These are phyloP conservation scores for Chaetogeoica ovagalla DNA, from an alignment of 2,888 invertebrate species.

Conservation along the genomic window DNA sequence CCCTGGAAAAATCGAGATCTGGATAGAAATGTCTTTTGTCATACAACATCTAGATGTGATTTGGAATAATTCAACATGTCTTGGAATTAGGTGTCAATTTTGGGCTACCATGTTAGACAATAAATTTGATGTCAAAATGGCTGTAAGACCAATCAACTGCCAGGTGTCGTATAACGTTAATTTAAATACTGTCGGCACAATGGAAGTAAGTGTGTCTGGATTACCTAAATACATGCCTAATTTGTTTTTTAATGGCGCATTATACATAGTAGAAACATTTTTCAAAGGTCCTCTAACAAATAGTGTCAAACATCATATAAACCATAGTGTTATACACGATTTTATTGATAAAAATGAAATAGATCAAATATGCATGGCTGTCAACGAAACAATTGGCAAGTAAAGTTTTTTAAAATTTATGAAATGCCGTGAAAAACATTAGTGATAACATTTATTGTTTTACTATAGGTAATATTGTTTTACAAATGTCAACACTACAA, in stretches of 20 bases:
- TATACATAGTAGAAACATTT: constrained; percentile 40
- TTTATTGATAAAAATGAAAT: constrained; percentile 45
- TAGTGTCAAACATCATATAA: constrained; percentile 43
- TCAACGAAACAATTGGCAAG: constrained; percentile 9
- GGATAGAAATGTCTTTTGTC: constrained; percentile 39
- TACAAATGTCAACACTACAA: not conserved
- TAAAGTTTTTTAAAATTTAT: not conserved
- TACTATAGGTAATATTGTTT: not conserved
- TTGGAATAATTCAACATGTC: constrained; percentile 42
- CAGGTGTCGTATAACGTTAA: constrained; percentile 39
- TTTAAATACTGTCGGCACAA: constrained; percentile 37
- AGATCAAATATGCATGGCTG: constrained; percentile 30
- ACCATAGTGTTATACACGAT: constrained; percentile 37
- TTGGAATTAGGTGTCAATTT: constrained; percentile 36
- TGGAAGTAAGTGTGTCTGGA: constrained; percentile 37
- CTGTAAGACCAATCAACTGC: constrained; percentile 38
- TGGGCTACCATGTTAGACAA: constrained; percentile 38
- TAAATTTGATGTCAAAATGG: constrained; percentile 42
- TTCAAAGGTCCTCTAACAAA: constrained; percentile 43
- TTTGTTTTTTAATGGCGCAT: constrained; percentile 41
- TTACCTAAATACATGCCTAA: constrained; percentile 38
- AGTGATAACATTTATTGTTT: not conserved
- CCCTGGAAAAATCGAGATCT: constrained; percentile 29
- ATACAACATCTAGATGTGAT: constrained; percentile 27
- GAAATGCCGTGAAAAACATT: not conserved